These are phyloP conservation scores for Aleiodes leptofemur DNA, from an alignment of 2,888 invertebrate species.

Conservation along the genomic window DNA sequence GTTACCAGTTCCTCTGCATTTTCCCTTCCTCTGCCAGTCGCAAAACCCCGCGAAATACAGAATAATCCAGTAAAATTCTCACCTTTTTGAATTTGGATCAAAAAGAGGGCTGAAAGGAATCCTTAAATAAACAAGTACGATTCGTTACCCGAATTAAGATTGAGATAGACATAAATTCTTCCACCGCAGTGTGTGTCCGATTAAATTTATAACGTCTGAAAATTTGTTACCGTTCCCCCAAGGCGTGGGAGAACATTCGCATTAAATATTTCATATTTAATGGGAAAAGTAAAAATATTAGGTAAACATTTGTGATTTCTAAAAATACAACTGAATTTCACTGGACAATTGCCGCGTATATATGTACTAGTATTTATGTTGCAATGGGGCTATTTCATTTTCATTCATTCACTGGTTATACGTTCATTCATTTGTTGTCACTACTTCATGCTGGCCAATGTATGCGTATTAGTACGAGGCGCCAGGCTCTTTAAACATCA, in stretches of 20 bases:
- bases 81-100: not conserved
- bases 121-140: not conserved
- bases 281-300: not conserved
- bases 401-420: conserved; percentile 41
- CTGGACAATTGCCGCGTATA: too few relatives aligned
- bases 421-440: conserved; percentile 40
- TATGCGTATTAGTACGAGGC: conserved; percentile 13
- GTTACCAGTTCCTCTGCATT: not conserved
- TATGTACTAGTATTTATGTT: not conserved
- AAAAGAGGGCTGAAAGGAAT: not conserved
- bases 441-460: conserved; percentile 15
- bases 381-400: conserved; percentile 36
- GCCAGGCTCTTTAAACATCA: conserved; percentile 23
- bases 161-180: conserved; percentile 7
- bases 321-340: not conserved
- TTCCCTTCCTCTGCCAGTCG: not conserved
- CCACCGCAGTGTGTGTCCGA: not conserved
- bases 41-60: not conserved
- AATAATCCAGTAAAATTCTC: not conserved
- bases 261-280: conserved; percentile 7
- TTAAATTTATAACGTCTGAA: conserved; percentile 19
- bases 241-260: conserved; percentile 1
- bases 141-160: not conserved
- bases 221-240: not conserved
- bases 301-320: not conserved